phyloP scores from a whole-genome alignment of 2,113 vertebrate species.

The Tachysurus vachellii region DNA sequence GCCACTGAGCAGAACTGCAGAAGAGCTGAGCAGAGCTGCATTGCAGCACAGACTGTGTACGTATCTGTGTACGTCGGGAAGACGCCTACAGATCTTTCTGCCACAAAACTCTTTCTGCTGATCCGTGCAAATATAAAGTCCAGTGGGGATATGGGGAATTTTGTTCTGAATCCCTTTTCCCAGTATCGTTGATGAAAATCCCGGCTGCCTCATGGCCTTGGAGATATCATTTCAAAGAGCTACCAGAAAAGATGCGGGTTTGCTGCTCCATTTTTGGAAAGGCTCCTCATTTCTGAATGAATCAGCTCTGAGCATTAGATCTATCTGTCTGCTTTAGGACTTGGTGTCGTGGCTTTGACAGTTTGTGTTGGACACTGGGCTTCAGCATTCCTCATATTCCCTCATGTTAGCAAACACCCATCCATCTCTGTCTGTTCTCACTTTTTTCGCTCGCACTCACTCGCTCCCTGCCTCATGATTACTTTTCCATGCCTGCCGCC shows the following conservation, averaged over 20 bases:
- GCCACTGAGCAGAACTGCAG: slow-evolving; percentile 35
- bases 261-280: slow-evolving; percentile 28
- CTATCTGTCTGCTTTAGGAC: slow-evolving; percentile 50
- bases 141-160: background rate
- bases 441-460: slow-evolving; percentile 8
- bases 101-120: background rate
- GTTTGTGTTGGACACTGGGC: slow-evolving; percentile 28
- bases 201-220: background rate
- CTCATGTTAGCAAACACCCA: slow-evolving; percentile 33
- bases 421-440: slow-evolving; percentile 44
- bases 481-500: slow-evolving; percentile 33
- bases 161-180: background rate
- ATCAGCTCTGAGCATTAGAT: slow-evolving; percentile 24
- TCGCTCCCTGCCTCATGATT: slow-evolving; percentile 23
- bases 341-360: slow-evolving; percentile 33
- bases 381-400: slow-evolving; percentile 38
- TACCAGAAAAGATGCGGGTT: slow-evolving; percentile 34
- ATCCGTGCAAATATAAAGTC: background rate
- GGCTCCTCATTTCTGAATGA: slow-evolving; percentile 36
- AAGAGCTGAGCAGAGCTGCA: slow-evolving; percentile 11
- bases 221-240: slow-evolving; percentile 6
- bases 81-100: background rate
- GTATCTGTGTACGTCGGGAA: background rate
- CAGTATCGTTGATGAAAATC: slow-evolving; percentile 1
- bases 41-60: slow-evolving; percentile 5